Percentiles rank a stretch among this genome's conserved stretches.
Evolutionary conservation across 2,888 invertebrate genomes (phyloP).

Genomic region (Chaitophorus viminalis): DNA sequence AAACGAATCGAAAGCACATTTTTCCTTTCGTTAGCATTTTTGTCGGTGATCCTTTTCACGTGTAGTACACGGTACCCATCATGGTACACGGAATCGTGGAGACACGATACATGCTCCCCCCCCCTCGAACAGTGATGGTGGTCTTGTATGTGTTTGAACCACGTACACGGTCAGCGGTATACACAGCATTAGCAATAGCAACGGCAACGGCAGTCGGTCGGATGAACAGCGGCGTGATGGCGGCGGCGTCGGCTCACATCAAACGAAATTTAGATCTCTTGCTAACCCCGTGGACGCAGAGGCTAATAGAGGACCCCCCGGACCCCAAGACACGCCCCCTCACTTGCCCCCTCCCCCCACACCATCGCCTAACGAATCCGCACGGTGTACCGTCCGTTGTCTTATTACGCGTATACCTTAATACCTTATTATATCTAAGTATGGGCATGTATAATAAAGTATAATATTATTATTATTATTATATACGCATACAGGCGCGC

Average conservation of each 20-base stretch:
- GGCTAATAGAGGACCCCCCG: slow-evolving; percentile 54
- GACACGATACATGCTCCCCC: no score
- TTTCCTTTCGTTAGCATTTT: no score
- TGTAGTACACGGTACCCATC: no score
- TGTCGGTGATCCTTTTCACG: no score
- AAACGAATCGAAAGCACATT: no score
- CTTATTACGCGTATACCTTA: neutral
- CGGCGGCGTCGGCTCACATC: slow-evolving; percentile 54
- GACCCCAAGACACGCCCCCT: neutral
- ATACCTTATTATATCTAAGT: no score
- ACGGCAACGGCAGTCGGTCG: slow-evolving; percentile 16
- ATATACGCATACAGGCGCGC: neutral
- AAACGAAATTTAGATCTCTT: slow-evolving; percentile 57
- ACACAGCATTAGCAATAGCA: neutral
- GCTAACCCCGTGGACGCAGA: slow-evolving; percentile 43
- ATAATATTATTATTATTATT: neutral
- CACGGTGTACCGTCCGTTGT: neutral
- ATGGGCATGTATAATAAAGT: neutral
- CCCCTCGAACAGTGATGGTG: no score
- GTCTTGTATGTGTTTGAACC: no score
- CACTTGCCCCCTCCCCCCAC: neutral
- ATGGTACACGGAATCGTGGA: no score
- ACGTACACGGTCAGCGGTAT: slow-evolving; percentile 19
- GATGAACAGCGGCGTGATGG: slow-evolving; percentile 44
- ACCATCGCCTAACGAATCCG: neutral